Evolutionary conservation across 2,888 invertebrate genomes (phyloP).

Genomic region (Chrysomela aeneicollis): DNA sequence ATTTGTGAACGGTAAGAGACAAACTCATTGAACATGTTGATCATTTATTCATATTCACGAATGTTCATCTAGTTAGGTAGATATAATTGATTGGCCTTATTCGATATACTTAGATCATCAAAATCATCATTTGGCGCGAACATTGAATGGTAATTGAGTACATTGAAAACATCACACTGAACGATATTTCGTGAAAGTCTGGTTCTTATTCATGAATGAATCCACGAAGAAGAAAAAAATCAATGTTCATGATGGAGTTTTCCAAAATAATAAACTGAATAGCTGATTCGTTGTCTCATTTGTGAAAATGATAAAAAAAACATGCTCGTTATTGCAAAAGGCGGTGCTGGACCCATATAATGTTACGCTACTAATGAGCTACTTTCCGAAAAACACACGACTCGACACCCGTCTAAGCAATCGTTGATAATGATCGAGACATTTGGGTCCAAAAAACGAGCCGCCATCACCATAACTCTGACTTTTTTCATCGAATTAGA

Average conservation of each 20-base stretch:
- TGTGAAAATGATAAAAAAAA: neutral
- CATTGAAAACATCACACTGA: too few species aligned
- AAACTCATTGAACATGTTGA: too few species aligned
- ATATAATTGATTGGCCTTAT: too few species aligned
- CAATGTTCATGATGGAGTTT: neutral
- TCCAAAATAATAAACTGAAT: neutral
- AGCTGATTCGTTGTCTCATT: neutral
- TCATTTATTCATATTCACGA: too few species aligned
- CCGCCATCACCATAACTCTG: neutral
- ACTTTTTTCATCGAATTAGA: neutral
- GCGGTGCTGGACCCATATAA: conserved; percentile 4
- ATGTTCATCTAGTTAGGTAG: too few species aligned
- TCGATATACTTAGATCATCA: too few species aligned
- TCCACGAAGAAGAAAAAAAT: neutral
- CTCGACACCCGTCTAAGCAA: conserved; percentile 10
- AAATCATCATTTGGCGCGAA: too few species aligned
- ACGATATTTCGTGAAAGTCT: too few species aligned
- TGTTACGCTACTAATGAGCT: conserved; percentile 17
- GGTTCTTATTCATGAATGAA: too few species aligned
- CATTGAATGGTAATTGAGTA: too few species aligned
- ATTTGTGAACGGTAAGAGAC: too few species aligned
- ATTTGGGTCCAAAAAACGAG: conserved; percentile 4
- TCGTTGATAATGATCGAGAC: conserved; percentile 2
- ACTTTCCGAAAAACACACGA: conserved; percentile 12
- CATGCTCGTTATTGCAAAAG: conserved; percentile 14